phyloP scores from a whole-genome alignment of 2,888 invertebrate species.

The Zelleria hepariella region DNA sequence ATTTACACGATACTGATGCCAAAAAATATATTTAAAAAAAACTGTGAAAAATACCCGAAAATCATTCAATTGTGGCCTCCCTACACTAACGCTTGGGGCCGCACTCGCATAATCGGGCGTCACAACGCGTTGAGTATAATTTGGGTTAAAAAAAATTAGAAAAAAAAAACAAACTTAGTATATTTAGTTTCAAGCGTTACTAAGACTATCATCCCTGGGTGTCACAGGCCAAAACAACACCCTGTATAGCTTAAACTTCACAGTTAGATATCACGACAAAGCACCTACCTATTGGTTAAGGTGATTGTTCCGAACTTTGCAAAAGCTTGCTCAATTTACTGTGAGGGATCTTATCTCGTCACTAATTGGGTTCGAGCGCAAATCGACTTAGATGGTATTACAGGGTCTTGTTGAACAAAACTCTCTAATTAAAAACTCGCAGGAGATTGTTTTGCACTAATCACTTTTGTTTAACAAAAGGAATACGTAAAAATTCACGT shows the following conservation, averaged over 20 bases:
- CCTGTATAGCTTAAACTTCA: neutral
- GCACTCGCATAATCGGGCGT: no score
- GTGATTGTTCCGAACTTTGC: neutral
- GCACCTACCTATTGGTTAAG: neutral
- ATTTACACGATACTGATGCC: no score
- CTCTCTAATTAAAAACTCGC: neutral
- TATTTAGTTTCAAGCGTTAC: no score
- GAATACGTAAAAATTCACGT: neutral
- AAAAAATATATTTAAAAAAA: no score
- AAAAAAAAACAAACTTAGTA: no score
- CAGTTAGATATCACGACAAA: neutral
- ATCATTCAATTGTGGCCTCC: no score
- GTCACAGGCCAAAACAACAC: no score
- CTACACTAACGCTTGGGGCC: no score
- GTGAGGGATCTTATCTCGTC: neutral
- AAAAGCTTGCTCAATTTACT: neutral
- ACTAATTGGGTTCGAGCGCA: neutral
- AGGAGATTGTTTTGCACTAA: neutral
- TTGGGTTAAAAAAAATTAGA: no score
- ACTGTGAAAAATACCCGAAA: no score
- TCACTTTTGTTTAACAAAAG: neutral
- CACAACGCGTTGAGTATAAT: no score
- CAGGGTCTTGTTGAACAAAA: neutral
- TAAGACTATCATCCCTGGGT: no score
- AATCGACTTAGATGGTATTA: neutral